Evolutionary conservation across 2,888 invertebrate genomes (phyloP).

Genomic region (Pardosa pseudoannulata): DNA sequence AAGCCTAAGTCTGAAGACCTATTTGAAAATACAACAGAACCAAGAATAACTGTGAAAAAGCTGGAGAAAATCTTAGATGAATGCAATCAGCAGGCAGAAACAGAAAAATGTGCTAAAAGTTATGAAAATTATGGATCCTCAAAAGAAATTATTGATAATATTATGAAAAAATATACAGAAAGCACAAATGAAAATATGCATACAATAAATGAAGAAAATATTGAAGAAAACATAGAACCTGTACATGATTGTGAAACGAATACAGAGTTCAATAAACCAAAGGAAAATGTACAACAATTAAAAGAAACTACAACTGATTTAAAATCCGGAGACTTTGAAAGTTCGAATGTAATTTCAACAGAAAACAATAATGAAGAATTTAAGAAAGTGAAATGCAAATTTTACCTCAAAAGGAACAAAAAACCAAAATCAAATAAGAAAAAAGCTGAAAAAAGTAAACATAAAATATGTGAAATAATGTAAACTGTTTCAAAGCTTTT

Average conservation of each 20-base stretch:
- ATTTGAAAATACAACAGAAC: neutral
- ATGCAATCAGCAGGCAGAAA: neutral
- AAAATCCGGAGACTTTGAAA: neutral
- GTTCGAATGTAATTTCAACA: neutral
- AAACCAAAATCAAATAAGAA: neutral
- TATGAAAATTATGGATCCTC: neutral
- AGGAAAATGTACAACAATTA: neutral
- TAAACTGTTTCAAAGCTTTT: neutral
- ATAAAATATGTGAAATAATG: neutral
- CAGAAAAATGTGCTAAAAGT: neutral
- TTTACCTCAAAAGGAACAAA: neutral
- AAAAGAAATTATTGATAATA: too few species aligned
- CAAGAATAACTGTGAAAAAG: neutral
- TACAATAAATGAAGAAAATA: neutral
- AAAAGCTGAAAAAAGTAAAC: neutral
- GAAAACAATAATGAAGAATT: neutral
- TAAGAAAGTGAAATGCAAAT: neutral
- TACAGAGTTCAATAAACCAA: neutral
- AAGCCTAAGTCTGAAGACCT: too few species aligned
- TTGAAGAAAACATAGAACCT: neutral
- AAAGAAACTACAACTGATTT: neutral
- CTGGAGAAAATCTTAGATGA: neutral
- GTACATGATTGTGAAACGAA: neutral
- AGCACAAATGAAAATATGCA: neutral
- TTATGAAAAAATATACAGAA: neutral